phyloP scores from a whole-genome alignment of 2,888 invertebrate species.

The Auanema freiburgensis region DNA sequence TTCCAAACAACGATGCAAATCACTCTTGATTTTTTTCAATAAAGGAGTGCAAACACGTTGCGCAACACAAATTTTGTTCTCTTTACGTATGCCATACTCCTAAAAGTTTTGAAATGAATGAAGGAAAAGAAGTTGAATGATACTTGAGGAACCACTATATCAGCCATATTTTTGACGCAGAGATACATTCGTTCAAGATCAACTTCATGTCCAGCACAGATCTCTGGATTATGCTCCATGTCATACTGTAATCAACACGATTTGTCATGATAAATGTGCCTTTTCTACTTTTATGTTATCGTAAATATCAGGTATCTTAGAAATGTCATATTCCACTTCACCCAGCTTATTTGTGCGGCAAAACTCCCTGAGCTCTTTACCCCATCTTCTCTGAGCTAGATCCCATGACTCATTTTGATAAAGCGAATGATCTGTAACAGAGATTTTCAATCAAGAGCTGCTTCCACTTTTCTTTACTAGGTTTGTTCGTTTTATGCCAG shows the following conservation, averaged over 20 bases:
- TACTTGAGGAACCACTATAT: conserved; percentile 95
- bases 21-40: conserved; percentile 75
- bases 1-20: conserved; percentile 74
- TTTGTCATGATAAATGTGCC: neutral
- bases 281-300: conserved; percentile 90
- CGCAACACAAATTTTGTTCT: conserved; percentile 93
- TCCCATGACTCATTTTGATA: conserved; percentile 99
- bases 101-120: conserved; percentile 63
- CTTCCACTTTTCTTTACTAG: conserved; percentile 10
- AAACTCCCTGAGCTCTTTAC: conserved; percentile 77
- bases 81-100: conserved; percentile 93
- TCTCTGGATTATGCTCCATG: conserved; percentile 91
- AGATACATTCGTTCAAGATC: conserved; percentile 73
- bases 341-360: conserved; percentile 72
- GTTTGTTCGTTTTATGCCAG: conserved; percentile 50
- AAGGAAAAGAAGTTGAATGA: neutral
- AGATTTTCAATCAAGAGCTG: neutral
- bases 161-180: conserved; percentile 93
- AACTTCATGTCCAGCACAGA: conserved; percentile 69
- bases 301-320: conserved; percentile 98
- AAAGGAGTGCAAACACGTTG: conserved; percentile 96
- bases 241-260: conserved; percentile 69
- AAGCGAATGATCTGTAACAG: conserved; percentile 66
- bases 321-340: conserved; percentile 83
- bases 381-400: conserved; percentile 81